A percentile compares a stretch with the other conserved stretches of the same genome.
phyloP scores from a whole-genome alignment of 1,140 invertebrate species.

The Zaprionus nigranus region DNA sequence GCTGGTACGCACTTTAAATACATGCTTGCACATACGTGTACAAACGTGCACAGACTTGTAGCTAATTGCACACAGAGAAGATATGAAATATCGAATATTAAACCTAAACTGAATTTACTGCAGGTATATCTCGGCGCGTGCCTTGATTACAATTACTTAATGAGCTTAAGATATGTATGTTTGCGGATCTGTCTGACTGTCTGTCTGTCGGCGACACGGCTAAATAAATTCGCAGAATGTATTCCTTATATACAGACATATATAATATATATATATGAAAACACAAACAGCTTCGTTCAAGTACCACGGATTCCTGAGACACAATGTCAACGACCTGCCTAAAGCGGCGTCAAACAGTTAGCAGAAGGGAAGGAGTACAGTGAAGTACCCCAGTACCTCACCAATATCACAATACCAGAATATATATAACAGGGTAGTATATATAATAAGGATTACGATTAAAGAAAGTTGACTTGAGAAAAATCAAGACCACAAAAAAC shows the following conservation, averaged over 20 bases:
- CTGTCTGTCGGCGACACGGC: neutral
- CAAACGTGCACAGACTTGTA: neutral
- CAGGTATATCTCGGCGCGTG: constrained; percentile 55
- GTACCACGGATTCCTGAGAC: neutral
- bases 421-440: neutral
- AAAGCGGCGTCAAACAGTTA: neutral
- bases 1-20: neutral
- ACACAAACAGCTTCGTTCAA: neutral
- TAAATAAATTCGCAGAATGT: neutral
- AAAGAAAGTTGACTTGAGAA: neutral
- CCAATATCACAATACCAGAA: neutral
- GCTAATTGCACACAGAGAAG: neutral
- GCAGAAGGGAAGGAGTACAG: neutral
- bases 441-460: neutral
- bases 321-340: constrained; percentile 1
- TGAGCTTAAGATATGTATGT: constrained; percentile 54
- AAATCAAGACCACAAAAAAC: neutral
- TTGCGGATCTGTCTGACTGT: neutral
- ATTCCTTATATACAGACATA: neutral
- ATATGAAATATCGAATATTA: neutral
- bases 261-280: neutral
- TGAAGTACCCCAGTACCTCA: neutral
- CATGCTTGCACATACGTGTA: neutral
- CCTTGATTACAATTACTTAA: constrained; percentile 73
- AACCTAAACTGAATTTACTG: constrained; percentile 54